Evolutionary conservation across 2,113 vertebrate species (phyloP).

Genomic region (Protomyctophum bolini): DNA sequence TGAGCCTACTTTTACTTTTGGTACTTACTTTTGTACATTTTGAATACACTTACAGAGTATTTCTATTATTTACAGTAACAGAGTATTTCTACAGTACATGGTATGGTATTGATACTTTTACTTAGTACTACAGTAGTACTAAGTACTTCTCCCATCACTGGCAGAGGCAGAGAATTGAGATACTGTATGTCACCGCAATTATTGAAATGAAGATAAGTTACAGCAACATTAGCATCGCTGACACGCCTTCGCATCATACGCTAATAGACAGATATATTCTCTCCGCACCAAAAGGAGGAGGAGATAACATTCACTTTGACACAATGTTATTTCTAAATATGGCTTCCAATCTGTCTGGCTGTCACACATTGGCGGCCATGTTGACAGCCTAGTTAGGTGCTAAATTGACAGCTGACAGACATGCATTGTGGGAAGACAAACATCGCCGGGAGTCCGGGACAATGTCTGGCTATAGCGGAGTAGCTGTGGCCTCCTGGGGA

Average conservation of each 20-base stretch:
- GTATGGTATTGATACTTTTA: too few relatives aligned
- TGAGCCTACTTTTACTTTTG: too few relatives aligned
- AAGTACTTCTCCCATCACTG: slow-evolving; percentile 26
- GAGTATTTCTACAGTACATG: too few relatives aligned
- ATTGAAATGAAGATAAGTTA: slow-evolving; percentile 45
- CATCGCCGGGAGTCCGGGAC: slow-evolving; percentile 2
- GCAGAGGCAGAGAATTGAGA: slow-evolving; percentile 35
- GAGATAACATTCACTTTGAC: slow-evolving; percentile 57
- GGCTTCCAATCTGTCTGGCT: slow-evolving; percentile 69
- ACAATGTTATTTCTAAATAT: slow-evolving; percentile 65
- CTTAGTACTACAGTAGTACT: too few relatives aligned
- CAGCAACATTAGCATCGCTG: slow-evolving; percentile 49
- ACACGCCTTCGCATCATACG: slow-evolving; percentile 38
- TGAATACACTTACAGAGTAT: too few relatives aligned
- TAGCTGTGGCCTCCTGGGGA: too few relatives aligned
- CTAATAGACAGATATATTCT: slow-evolving; percentile 46
- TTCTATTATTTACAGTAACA: too few relatives aligned
- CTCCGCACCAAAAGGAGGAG: slow-evolving; percentile 52
- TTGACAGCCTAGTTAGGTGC: slow-evolving; percentile 66
- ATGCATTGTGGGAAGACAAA: slow-evolving; percentile 43
- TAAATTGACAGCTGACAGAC: slow-evolving; percentile 67
- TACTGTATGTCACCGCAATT: neutral
- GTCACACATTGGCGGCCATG: slow-evolving; percentile 50
- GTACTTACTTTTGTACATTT: too few relatives aligned
- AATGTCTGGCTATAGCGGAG: too few relatives aligned